These are phyloP conservation scores for Halocaridina rubra DNA, from an alignment of 2,888 invertebrate genomes.

Conservation along the genomic window DNA sequence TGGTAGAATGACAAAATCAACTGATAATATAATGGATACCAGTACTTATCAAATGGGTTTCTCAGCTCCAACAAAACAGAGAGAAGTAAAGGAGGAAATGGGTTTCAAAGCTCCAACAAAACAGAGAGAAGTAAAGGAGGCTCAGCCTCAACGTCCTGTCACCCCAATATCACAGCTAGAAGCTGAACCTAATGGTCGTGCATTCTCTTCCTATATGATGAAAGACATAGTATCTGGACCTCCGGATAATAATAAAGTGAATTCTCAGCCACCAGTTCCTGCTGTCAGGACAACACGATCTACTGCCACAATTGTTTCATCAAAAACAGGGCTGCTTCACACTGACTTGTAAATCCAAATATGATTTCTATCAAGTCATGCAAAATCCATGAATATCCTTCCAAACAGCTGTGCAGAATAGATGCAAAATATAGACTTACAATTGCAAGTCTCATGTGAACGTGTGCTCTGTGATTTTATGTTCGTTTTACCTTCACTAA, in stretches of 20 bases:
- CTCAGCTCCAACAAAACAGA: neutral
- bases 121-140: neutral
- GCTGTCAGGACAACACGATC: conserved; percentile 33
- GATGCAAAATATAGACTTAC: no score
- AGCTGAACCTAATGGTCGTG: conserved; percentile 7
- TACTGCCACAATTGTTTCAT: conserved; percentile 52
- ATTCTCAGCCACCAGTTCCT: conserved; percentile 10
- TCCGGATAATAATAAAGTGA: neutral
- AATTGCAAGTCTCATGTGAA: no score
- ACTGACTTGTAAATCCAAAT: conserved; percentile 50
- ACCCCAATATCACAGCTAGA: conserved; percentile 50
- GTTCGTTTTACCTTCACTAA: no score
- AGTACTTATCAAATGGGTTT: neutral
- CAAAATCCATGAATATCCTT: no score
- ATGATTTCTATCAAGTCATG: no score
- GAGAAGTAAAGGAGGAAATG: neutral
- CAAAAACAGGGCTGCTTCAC: conserved; percentile 46
- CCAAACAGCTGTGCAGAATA: no score
- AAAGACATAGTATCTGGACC: neutral
- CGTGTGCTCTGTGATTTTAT: no score
- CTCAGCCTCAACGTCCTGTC: conserved; percentile 26
- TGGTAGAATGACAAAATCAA: conserved; percentile 17
- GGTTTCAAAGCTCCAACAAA: neutral
- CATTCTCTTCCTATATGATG: neutral
- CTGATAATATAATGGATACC: conserved; percentile 39